Evolutionary conservation across 2,797 vertebrate species (phyloP), one percentile per base, ranked within the genome.

Genomic region (Leptatherina wallacei): DNA sequence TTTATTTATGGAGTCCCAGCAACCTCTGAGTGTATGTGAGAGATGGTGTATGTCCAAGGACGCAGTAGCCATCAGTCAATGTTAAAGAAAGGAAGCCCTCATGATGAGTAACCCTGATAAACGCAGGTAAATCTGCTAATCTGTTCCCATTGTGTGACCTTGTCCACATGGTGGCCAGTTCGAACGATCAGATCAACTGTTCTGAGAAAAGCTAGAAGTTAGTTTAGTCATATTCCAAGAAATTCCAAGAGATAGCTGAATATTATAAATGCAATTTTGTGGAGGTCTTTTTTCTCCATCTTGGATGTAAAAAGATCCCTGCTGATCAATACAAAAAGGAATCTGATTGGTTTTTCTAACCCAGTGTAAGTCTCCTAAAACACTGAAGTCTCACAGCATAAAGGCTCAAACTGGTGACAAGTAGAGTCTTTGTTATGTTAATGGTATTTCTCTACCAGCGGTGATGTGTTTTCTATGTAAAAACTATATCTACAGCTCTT

Each of bases 1-100:
- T 80, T 83, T 83, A 80, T 88, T 83, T 75, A 83, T 68, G 55
- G 33, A 52, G 33, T 27, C 24, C 52, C 3, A 3, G 38, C 65
- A 60, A 65, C 38, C 6, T 38, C 44, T 65, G 62, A 65, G 58
- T 71, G 47, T 56, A 1, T 63, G 56, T 33, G 64, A 32, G 32
- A 20, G 22, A 40, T 20, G 13, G 61, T 60, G 49, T 32, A 24
- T 71, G 55, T 61, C 64, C 30, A 49, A 65, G 55, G 54, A 35
- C 22, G 18, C 18, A n/a, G 55, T 9, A 24, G 33, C 63, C 67
- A 73, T 78, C 78, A 69, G 22, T 77, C 71, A 63, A 32, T 80
- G 68, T 82, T 65, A 57, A 59, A 69, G 62, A 70, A 71, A 67
- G 44, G 24, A 52, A 40, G 13, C 38, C 12, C 29, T 22, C 14